A percentile compares a stretch with the other conserved stretches of the same genome.
These are phyloP conservation scores for Meloidogyne floridensis DNA, from an alignment of 1,140 invertebrate genomes.

Conservation along the genomic window DNA sequence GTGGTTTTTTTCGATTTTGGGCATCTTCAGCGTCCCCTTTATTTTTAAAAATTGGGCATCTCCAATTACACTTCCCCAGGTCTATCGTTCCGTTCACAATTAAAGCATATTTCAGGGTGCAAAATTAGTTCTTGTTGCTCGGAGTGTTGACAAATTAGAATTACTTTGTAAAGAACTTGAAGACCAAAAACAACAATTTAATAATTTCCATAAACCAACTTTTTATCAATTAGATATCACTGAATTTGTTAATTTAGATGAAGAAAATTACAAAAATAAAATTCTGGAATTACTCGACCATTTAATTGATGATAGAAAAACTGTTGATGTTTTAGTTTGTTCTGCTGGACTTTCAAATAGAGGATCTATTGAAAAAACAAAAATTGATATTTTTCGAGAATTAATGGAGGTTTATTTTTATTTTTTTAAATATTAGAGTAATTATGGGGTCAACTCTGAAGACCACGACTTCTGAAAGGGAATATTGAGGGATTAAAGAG, in stretches of 20 bases:
- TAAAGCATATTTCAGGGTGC: conserved; percentile 44
- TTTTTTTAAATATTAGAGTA: not conserved
- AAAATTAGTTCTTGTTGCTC: conserved; percentile 57
- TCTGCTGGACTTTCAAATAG: conserved; percentile 66
- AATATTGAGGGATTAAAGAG: no score
- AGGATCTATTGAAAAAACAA: conserved; percentile 77
- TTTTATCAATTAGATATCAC: conserved; percentile 49
- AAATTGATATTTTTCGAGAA: conserved; percentile 81
- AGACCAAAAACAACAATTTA: conserved; percentile 1
- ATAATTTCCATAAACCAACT: conserved; percentile 40
- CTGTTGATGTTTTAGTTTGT: conserved; percentile 54
- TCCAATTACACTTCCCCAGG: not conserved
- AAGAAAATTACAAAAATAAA: not conserved
- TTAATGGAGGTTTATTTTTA: conserved; percentile 75
- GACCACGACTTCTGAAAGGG: no score
- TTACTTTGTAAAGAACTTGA: conserved; percentile 50
- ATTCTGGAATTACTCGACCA: conserved; percentile 31
- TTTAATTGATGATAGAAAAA: conserved; percentile 37
- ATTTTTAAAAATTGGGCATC: not conserved
- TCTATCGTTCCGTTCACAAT: not conserved
- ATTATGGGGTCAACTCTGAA: no score
- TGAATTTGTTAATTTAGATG: conserved; percentile 18
- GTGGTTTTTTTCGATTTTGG: no score
- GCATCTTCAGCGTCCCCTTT: no score
- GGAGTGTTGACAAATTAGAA: conserved; percentile 61